phyloP scores from a whole-genome alignment of 2,113 vertebrate species.

The Poeciliopsis prolifica region DNA sequence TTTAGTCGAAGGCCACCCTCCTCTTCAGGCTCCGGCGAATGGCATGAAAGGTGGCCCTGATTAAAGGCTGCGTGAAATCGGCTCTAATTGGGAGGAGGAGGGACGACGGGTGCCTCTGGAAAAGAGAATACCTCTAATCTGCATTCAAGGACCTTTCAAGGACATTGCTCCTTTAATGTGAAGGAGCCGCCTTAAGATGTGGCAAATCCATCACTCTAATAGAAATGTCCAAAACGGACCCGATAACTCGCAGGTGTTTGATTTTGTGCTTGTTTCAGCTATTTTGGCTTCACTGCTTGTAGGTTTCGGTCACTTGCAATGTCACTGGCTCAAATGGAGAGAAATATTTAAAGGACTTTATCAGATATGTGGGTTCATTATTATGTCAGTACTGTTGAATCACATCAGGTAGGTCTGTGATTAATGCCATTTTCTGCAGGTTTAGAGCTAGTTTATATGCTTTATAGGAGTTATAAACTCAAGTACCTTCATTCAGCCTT shows the following conservation, averaged over 20 bases:
- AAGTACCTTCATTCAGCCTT: neutral
- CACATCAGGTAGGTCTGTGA: neutral
- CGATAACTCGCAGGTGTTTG: too few species aligned
- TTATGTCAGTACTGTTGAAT: neutral
- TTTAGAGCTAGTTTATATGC: too few species aligned
- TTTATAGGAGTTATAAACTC: too few species aligned
- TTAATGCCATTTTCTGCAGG: too few species aligned
- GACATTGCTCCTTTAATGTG: neutral
- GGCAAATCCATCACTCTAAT: neutral
- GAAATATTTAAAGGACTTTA: neutral
- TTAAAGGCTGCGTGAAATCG: constrained; percentile 62
- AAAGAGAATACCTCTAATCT: constrained; percentile 10
- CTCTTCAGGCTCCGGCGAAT: constrained; percentile 22
- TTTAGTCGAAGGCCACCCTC: constrained; percentile 46
- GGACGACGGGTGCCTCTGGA: constrained; percentile 1
- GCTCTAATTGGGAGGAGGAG: constrained; percentile 24
- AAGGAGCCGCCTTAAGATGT: neutral
- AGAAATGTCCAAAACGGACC: too few species aligned
- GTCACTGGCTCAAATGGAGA: neutral
- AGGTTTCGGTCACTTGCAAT: neutral
- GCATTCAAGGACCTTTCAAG: neutral
- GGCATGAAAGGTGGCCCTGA: constrained; percentile 46
- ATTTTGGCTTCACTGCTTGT: neutral
- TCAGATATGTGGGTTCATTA: too few species aligned
- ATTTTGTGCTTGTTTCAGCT: neutral